phyloP scores from a whole-genome alignment of 2,113 vertebrate species.

The Physeter macrocephalus region DNA sequence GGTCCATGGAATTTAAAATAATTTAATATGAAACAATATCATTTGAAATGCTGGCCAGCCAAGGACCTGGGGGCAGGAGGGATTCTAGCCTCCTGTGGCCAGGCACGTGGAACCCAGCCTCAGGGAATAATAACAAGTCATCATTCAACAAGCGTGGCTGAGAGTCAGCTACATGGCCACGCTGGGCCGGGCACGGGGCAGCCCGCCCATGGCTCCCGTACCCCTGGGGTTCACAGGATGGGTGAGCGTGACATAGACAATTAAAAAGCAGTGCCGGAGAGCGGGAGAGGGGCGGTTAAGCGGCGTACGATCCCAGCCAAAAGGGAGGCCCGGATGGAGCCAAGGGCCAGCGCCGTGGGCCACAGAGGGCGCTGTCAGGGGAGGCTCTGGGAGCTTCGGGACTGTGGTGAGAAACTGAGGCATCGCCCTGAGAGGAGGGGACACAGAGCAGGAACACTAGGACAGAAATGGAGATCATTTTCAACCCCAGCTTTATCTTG shows the following conservation, averaged over 20 bases:
- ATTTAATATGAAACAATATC: conserved; percentile 75
- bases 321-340: not conserved
- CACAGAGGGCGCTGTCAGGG: rapidly evolving
- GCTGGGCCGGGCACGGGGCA: not conserved
- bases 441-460: rapidly evolving
- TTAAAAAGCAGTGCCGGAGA: not conserved
- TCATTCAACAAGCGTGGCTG: not conserved
- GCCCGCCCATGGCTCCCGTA: rapidly evolving
- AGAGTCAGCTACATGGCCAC: not conserved
- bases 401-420: rapidly evolving
- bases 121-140: not conserved
- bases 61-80: not conserved
- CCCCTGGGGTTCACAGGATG: rapidly evolving
- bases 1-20: conserved; percentile 71
- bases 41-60: conserved; percentile 55
- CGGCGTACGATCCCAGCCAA: rapidly evolving
- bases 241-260: rapidly evolving
- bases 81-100: not conserved
- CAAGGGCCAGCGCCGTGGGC: rapidly evolving
- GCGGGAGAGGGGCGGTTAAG: rapidly evolving
- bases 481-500: not conserved
- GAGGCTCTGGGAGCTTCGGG: rapidly evolving
- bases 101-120: conserved; percentile 24
- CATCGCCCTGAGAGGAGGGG: rapidly evolving
- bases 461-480: rapidly evolving